These are phyloP conservation scores for Ophion ventricosus DNA, from an alignment of 2,888 invertebrate species.

Conservation along the genomic window DNA sequence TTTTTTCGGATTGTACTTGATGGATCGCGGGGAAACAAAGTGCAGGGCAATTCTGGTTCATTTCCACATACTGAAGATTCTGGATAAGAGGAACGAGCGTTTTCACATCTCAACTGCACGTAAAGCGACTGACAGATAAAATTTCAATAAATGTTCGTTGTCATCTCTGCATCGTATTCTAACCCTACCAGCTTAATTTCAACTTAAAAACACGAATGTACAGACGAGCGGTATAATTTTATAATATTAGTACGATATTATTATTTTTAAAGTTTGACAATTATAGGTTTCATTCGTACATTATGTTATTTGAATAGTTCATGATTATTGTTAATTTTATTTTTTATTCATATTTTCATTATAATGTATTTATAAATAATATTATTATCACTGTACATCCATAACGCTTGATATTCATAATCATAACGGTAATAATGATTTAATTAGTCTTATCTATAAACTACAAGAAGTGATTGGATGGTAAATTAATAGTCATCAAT, in stretches of 20 bases:
- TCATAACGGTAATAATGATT: background rate
- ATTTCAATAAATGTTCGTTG: too few relatives aligned
- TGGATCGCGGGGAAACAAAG: background rate
- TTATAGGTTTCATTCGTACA: background rate
- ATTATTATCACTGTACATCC: background rate
- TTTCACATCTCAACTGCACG: too few relatives aligned
- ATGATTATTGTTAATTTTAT: background rate
- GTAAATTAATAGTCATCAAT: conserved; percentile 46
- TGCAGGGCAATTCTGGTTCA: background rate
- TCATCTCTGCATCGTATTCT: too few relatives aligned
- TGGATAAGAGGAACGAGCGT: too few relatives aligned
- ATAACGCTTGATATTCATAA: background rate
- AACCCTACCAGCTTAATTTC: too few relatives aligned
- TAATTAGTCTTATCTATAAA: background rate
- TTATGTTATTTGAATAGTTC: background rate
- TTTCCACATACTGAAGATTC: background rate
- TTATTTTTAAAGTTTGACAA: background rate
- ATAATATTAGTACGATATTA: background rate
- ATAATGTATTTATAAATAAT: background rate
- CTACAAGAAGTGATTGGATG: background rate
- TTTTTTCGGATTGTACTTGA: background rate
- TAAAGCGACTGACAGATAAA: too few relatives aligned
- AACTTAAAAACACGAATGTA: too few relatives aligned
- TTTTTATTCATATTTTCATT: background rate
- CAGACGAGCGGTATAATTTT: too few relatives aligned